Evolutionary conservation across 2,888 invertebrate species (phyloP).

Genomic region (Rhimphoctona megacephalus): DNA sequence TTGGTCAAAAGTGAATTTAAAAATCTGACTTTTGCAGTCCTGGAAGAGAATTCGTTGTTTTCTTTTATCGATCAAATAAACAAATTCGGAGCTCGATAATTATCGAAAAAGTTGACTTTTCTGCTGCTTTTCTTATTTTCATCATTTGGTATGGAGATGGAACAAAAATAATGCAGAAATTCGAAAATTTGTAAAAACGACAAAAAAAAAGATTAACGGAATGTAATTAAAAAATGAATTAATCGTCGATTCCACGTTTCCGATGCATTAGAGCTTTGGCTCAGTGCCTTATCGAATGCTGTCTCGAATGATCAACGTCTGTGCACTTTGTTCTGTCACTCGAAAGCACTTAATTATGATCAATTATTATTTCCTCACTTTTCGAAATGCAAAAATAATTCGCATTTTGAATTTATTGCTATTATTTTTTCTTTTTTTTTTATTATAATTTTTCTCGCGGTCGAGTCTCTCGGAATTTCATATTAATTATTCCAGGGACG

Average conservation of each 20-base stretch:
- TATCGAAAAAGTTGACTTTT: background rate
- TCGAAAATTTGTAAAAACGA: background rate
- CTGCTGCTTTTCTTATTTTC: too few relatives aligned
- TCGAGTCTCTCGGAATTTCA: background rate
- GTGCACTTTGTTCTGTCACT: slow-evolving; percentile 44
- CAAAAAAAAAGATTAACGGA: background rate
- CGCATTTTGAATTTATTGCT: background rate
- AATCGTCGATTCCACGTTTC: slow-evolving; percentile 6
- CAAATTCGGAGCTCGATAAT: too few relatives aligned
- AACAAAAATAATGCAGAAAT: too few relatives aligned
- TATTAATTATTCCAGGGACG: slow-evolving; percentile 37
- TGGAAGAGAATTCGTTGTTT: too few relatives aligned
- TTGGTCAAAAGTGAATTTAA: too few relatives aligned
- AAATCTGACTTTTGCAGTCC: too few relatives aligned
- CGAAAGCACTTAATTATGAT: slow-evolving; percentile 37
- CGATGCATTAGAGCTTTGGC: slow-evolving; percentile 46
- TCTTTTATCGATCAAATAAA: too few relatives aligned
- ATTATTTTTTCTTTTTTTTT: background rate
- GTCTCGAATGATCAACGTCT: background rate
- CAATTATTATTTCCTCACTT: slow-evolving; percentile 19
- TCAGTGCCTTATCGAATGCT: slow-evolving; percentile 47
- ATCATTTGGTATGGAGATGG: too few relatives aligned
- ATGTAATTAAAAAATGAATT: background rate
- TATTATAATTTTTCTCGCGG: background rate
- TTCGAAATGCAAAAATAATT: background rate